These are phyloP conservation scores for Pseudomyrmex sp. DNA, from an alignment of 1,140 invertebrate species.

Conservation along the genomic window DNA sequence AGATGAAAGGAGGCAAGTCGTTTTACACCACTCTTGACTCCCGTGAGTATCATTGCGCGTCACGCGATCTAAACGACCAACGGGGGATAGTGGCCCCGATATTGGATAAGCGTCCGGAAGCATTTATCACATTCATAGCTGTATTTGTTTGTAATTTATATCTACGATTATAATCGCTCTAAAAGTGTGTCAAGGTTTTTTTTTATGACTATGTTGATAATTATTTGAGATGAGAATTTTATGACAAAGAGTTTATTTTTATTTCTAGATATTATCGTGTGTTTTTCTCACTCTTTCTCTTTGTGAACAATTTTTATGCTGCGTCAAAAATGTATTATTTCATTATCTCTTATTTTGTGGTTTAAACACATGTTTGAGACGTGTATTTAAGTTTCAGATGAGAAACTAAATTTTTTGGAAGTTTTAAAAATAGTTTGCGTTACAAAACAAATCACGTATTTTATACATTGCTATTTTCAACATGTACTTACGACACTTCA, in stretches of 20 bases:
- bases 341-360: neutral
- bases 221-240: neutral
- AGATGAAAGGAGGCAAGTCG: conserved; percentile 14
- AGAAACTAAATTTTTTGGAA: too few relatives aligned
- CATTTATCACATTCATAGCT: conserved; percentile 24
- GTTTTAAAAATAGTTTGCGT: neutral
- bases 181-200: neutral
- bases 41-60: conserved; percentile 21
- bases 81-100: neutral
- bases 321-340: neutral
- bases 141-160: conserved; percentile 21
- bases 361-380: neutral
- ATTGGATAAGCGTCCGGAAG: conserved; percentile 1
- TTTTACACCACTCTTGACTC: conserved; percentile 26
- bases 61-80: conserved; percentile 12
- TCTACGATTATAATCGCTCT: neutral
- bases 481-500: conserved; percentile 24
- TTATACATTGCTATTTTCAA: neutral
- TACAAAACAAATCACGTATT: neutral
- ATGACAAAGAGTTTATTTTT: neutral
- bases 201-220: neutral
- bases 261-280: neutral
- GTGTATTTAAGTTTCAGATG: neutral
- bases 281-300: neutral
- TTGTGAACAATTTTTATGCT: neutral